Conservation (phyloP, 2,888 invertebrate genomes). For the Andrena camellia region DNA sequence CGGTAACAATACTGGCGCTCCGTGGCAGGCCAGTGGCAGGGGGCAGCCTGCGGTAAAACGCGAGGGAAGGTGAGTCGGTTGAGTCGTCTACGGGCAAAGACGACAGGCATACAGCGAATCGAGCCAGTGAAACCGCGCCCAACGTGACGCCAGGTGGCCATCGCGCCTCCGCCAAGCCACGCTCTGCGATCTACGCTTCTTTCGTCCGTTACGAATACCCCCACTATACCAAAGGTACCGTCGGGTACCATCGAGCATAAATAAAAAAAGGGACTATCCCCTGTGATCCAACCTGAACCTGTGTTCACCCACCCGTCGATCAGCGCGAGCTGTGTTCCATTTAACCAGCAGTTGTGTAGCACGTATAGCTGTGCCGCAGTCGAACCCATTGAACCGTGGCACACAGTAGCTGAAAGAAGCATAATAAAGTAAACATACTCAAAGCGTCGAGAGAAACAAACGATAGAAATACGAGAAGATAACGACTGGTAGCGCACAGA, state of each 20-base stretch:
- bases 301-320: not conserved
- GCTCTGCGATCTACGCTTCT: not conserved
- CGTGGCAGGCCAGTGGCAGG: constrained; percentile 47
- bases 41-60: constrained; percentile 32
- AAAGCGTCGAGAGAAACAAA: no score
- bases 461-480: no score
- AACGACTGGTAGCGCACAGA: no score
- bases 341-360: no score
- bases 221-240: constrained; percentile 8
- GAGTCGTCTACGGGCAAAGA: constrained; percentile 48
- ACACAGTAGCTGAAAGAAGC: no score
- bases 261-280: not conserved
- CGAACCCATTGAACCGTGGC: no score
- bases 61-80: constrained; percentile 43
- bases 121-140: constrained; percentile 82
- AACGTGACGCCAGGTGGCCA: constrained; percentile 78
- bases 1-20: constrained; percentile 48
- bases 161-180: constrained; percentile 28
- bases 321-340: no score
- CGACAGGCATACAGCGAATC: constrained; percentile 47
- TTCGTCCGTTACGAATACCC: not conserved
- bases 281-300: not conserved
- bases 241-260: not conserved
- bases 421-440: no score
- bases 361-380: no score